A percentile compares a stretch with the other conserved stretches of the same genome.
phyloP scores from a whole-genome alignment of 2,888 invertebrate species.

The Xylota segnis region DNA sequence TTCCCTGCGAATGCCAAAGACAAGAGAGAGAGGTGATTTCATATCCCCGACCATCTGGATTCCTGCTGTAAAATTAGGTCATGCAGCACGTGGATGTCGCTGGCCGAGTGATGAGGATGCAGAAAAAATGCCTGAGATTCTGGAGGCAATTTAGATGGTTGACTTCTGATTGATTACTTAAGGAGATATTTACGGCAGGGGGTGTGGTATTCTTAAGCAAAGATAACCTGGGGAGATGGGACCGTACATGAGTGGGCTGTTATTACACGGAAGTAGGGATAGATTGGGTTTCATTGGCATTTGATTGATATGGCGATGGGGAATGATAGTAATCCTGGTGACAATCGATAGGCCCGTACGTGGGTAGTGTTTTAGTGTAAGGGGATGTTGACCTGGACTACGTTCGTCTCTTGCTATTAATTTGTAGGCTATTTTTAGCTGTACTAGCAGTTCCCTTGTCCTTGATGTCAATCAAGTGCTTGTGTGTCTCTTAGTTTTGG shows the following conservation, averaged over 20 bases:
- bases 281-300: neutral
- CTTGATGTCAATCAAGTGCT: too few species aligned
- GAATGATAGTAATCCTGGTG: neutral
- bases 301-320: neutral
- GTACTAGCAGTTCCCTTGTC: too few species aligned
- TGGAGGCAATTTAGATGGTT: constrained; percentile 16
- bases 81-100: constrained; percentile 10
- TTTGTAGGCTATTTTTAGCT: too few species aligned
- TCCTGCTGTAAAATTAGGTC: constrained; percentile 8
- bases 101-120: constrained; percentile 2
- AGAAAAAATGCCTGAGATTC: neutral
- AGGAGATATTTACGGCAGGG: neutral
- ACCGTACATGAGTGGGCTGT: neutral
- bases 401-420: too few species aligned
- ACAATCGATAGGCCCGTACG: neutral
- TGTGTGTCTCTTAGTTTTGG: too few species aligned
- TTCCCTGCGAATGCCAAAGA: neutral
- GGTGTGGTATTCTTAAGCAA: neutral
- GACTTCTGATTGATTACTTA: constrained; percentile 28
- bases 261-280: neutral
- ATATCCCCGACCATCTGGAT: constrained; percentile 7
- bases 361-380: neutral
- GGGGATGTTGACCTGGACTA: too few species aligned
- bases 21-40: neutral
- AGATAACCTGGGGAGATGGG: neutral